Base-by-base conservation (phyloP, 2,888 invertebrate genomes). In the Leptinotarsa rubiginosa region DNA sequence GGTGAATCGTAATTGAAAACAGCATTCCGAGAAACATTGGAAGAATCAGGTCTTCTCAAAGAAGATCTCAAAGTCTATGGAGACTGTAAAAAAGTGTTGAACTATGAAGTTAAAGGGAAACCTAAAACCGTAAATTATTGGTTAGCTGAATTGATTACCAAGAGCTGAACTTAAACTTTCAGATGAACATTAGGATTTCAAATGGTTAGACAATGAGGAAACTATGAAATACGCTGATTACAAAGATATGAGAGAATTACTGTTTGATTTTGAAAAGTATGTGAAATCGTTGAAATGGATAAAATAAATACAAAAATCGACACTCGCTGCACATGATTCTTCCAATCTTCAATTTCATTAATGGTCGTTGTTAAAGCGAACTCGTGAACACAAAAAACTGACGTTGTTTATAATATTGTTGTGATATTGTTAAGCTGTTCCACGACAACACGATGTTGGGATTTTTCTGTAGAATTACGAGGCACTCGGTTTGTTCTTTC, bases 11-110 rank as follows among this genome's bases (percentile, higher is more conserved):
- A 95, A 80, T 92, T 94, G 89, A 89, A 92, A 70, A 95, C 98
- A 41, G 98, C 98, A 1, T 85, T 94, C 52, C 90, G 98, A 77
- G 98, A 98, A 89, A 97, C 97, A 0, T 86, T 91, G 80, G 98
- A 98, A 89, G 97, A 98, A 90, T 92, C 97, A 62, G 97, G 97
- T 31, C 88, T 96, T 22, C 80, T 86, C 56, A 88, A 90, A 83
- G 85, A 84, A 20, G 90, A 91, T 82, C 89, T 95, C 67, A 90
- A 91, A 86, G 89, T 96, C n/a, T 91, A 90, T 82, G 90, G 92
- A 83, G 90, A 94, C 75, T 90, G 91, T 50, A 90, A 92, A 54
- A 90, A 91, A 82, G 91, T 91, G 41, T 85, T 94, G 0, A 88
- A 90, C 50, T 95, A 95, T 82, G 72, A 89, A 47, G 95, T 94